Base-by-base conservation (phyloP, 30 jellyfish, hydroid and myxozoan species). In the Cassiopea xamachana region DNA sequence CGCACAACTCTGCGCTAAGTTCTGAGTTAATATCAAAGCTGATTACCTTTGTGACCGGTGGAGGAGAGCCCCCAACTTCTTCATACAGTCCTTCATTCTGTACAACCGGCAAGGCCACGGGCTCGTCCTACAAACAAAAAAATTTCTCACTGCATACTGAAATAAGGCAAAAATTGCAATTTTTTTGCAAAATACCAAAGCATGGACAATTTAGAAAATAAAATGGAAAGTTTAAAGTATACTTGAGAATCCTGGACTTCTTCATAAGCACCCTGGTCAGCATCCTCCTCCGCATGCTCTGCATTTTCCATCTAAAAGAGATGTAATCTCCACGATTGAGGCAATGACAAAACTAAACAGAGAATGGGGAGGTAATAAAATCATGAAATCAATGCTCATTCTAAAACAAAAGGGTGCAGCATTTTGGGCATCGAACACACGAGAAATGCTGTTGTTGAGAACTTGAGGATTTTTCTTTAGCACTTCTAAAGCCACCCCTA, bases 181-280 rank as follows among this genome's bases (percentile, higher is more conserved):
- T n/a, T n/a, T n/a, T n/a, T n/a, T n/a, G n/a, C n/a, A n/a, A n/a
- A n/a, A n/a, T n/a, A n/a, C n/a, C n/a, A n/a, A n/a, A n/a, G n/a
- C n/a, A n/a, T n/a, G n/a, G n/a, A n/a, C n/a, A n/a, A n/a, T n/a
- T n/a, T n/a, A n/a, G n/a, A n/a, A n/a, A n/a, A n/a, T n/a, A n/a
- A n/a, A n/a, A n/a, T n/a, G n/a, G n/a, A n/a, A n/a, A n/a, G 69
- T 5, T 7, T 13, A 5, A 58, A 5, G 13, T 58, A 58, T 69
- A 72, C 85, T 77, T 85, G 90, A 64, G 51, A 17, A 2, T 77
- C 87, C 1, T 50, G 83, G 49, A 75, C 83, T 60, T 91, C 87
- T 18, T 80, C 97, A 60, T 91, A 87, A 12, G 93, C 27, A 45
- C 67, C 93, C 43, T 82, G 87, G 17, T 73, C 97, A 39, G 77